Conservation (phyloP, 1,140 invertebrate species). For the Delia radicum region DNA sequence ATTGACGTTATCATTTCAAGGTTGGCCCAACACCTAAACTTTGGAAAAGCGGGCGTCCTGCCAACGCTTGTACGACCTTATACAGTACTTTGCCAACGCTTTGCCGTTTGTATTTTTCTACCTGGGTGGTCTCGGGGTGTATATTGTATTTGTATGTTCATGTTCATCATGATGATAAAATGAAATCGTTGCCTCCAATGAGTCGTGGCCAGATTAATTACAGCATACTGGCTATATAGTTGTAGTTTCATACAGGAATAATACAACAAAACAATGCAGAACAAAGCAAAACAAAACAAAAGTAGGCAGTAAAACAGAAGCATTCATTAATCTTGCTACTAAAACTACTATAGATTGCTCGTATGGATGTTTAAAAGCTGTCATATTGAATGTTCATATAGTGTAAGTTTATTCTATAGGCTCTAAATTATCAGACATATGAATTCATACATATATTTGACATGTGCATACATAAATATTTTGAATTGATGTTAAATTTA, state of each 20-base stretch:
- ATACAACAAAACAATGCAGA: not conserved
- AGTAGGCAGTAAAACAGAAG: not conserved
- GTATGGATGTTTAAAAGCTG: not conserved
- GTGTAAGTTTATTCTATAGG: not conserved
- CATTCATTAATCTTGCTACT: constrained; percentile 6
- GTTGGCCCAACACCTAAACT: too few relatives aligned
- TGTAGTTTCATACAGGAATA: not conserved
- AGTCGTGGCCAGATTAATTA: constrained; percentile 21
- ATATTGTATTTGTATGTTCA: not conserved
- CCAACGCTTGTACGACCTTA: too few relatives aligned
- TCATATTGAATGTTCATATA: too few relatives aligned
- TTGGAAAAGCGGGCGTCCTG: too few relatives aligned
- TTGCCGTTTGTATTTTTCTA: too few relatives aligned
- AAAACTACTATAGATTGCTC: not conserved
- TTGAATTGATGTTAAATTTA: not conserved
- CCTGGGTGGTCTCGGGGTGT: not conserved
- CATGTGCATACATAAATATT: not conserved
- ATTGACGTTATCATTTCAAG: too few relatives aligned
- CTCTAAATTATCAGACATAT: not conserved
- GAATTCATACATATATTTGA: too few relatives aligned
- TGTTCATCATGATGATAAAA: not conserved
- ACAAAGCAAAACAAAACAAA: not conserved
- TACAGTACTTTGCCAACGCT: too few relatives aligned
- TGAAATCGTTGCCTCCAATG: constrained; percentile 14
- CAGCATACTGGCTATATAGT: not conserved